Percentiles rank a stretch among this genome's conserved stretches.
These are phyloP conservation scores for Octonoba sinensis DNA, from an alignment of 2,888 invertebrate genomes.

Conservation along the genomic window DNA sequence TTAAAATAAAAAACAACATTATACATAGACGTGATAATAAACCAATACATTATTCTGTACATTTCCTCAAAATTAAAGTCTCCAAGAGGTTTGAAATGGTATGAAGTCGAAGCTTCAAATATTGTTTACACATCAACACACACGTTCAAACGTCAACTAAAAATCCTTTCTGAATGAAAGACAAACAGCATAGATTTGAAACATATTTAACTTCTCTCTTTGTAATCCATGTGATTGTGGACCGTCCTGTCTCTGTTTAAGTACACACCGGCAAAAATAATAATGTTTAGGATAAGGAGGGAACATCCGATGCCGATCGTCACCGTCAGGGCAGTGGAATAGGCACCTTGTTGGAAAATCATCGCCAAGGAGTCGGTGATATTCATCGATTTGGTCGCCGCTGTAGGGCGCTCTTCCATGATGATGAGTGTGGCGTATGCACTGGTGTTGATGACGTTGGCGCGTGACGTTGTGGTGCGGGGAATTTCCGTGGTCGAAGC, in stretches of 20 bases:
- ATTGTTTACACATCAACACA: no score
- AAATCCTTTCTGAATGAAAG: no score
- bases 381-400: slow-evolving; percentile 70
- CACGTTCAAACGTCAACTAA: no score
- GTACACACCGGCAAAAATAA: slow-evolving; percentile 94
- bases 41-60: no score
- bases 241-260: slow-evolving; percentile 77
- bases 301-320: slow-evolving; percentile 96
- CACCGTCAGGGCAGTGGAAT: slow-evolving; percentile 88
- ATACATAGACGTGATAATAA: no score
- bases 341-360: slow-evolving; percentile 72
- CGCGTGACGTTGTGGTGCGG: neutral
- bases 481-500: slow-evolving; percentile 13
- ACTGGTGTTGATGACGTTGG: slow-evolving; percentile 24
- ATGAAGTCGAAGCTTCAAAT: no score
- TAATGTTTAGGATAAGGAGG: slow-evolving; percentile 87
- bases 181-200: no score
- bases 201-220: slow-evolving; percentile 42
- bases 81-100: no score
- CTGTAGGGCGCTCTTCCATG: slow-evolving; percentile 44
- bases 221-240: slow-evolving; percentile 45
- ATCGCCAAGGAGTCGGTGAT: slow-evolving; percentile 57
- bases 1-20: no score
- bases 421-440: slow-evolving; percentile 47
- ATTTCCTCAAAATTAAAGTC: no score